These are phyloP conservation scores for Oxyscelio sp. DNA, from an alignment of 2,888 invertebrate genomes.

Conservation along the genomic window DNA sequence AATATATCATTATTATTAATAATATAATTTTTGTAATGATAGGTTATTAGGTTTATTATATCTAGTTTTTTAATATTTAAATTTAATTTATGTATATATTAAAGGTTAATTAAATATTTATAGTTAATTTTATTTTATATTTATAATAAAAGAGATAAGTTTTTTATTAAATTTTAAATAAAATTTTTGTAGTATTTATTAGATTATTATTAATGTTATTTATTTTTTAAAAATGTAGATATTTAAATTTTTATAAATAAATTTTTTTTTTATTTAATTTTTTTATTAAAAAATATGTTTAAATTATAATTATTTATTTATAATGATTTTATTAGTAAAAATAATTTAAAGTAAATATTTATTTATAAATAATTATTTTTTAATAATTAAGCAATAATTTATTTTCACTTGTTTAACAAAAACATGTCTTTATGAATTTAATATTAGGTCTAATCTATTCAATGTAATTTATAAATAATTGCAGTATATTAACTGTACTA, in stretches of 20 bases:
- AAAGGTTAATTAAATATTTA: slow-evolving; percentile 78
- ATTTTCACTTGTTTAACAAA: slow-evolving; percentile 93
- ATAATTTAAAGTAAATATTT: slow-evolving; percentile 73
- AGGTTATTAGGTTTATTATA: slow-evolving; percentile 92
- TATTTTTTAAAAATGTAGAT: slow-evolving; percentile 89
- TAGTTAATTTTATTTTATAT: slow-evolving; percentile 68
- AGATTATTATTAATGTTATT: slow-evolving; percentile 86
- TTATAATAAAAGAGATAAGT: slow-evolving; percentile 85
- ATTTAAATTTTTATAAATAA: slow-evolving; percentile 83
- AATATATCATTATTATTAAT: slow-evolving; percentile 90
- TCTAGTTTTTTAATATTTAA: slow-evolving; percentile 92
- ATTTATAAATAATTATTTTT: slow-evolving; percentile 84
- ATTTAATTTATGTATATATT: slow-evolving; percentile 89
- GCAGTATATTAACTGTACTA: slow-evolving; percentile 94
- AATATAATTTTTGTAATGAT: slow-evolving; percentile 91
- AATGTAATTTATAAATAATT: slow-evolving; percentile 92
- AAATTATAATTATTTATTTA: slow-evolving; percentile 89
- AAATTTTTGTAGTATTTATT: slow-evolving; percentile 85
- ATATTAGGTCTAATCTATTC: slow-evolving; percentile 93
- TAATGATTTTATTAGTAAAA: slow-evolving; percentile 84
- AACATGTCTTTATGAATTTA: slow-evolving; percentile 92
- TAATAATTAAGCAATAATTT: slow-evolving; percentile 91
- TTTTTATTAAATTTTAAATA: slow-evolving; percentile 88
- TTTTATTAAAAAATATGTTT: slow-evolving; percentile 89
- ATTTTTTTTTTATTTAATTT: slow-evolving; percentile 15